Evolutionary conservation across 2,888 invertebrate genomes (phyloP).

Genomic region (Papilio protenor): DNA sequence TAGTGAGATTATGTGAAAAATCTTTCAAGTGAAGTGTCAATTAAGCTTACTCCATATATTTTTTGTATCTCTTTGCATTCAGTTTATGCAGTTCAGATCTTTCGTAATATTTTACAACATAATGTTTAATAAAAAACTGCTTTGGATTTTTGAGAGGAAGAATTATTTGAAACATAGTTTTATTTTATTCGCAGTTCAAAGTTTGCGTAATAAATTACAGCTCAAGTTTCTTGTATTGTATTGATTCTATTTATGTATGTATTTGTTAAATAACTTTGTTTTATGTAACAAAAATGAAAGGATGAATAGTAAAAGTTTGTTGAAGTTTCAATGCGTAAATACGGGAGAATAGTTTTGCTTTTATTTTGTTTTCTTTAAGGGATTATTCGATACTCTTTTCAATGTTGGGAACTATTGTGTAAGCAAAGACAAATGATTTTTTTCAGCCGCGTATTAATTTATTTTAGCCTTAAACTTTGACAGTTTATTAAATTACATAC

Average conservation of each 20-base stretch:
- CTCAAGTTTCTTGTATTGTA: background rate
- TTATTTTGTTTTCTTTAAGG: background rate
- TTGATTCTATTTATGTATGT: background rate
- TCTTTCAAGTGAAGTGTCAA: no score
- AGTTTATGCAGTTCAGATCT: no score
- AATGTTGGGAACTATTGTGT: background rate
- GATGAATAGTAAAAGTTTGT: constrained; percentile 5
- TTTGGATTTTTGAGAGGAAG: no score
- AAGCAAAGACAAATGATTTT: background rate
- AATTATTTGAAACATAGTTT: no score
- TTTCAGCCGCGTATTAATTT: background rate
- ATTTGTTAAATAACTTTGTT: background rate
- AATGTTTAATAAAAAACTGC: no score
- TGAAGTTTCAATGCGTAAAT: background rate
- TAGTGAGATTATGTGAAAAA: no score
- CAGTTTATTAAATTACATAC: background rate
- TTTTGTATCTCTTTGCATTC: no score
- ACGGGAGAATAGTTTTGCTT: background rate
- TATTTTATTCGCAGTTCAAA: background rate
- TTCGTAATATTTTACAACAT: no score
- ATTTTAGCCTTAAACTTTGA: background rate
- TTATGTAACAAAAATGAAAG: background rate
- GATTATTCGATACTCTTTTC: background rate
- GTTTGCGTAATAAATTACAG: background rate
- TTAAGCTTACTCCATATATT: no score